Evolutionary conservation across 2,797 vertebrate species (phyloP), one percentile per base, ranked within the genome.

Genomic region (Sphenopsis melanotis): DNA sequence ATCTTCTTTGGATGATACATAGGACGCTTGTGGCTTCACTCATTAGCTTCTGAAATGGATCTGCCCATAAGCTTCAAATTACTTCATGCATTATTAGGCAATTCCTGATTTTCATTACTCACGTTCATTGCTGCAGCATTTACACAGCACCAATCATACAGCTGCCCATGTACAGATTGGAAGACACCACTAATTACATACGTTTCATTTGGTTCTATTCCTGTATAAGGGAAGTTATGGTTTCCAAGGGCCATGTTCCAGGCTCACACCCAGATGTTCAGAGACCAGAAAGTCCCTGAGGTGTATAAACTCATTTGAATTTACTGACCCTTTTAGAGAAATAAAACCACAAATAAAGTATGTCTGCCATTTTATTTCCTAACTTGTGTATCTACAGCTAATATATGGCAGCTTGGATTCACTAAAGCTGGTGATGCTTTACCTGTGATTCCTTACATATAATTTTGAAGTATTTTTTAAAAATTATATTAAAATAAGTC

Each of bases 211-310:
- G 39, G 19, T 65, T 86, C 59, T 66, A 34, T 64, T 88, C 41
- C 66, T 66, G 76, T 79, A 36, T n/a, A 66, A 86, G 50, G 26
- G 37, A 90, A 21, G 60, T 70, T 89, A 64, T 50, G 69, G 44
- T 86, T 95, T 90, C 30, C 85, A 88, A 86, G 79, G 59, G 91
- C 41, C 66, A 53, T n/a, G 47, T 86, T 94, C 53, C 68, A 87
- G 57, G 32, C 56, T 72, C 59, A 83, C 49, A 82, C 12, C 80
- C 93, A 96, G 91, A 91, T 96, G 92, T 91, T 96, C 41, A 41
- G 91, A 49, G 95, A 94, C 59, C 41, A 76, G 24, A 37, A 79
- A 36, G 59, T 44, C 89, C 65, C 91, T n/a, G 63, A 93, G 83
- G 70, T 70, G n/a, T 53, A 52, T 11, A 79, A 93, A 69, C 32